Evolutionary conservation across 2,888 invertebrate genomes (phyloP), one percentile per base, ranked within the genome.

Genomic region (Lapara coniferarum): DNA sequence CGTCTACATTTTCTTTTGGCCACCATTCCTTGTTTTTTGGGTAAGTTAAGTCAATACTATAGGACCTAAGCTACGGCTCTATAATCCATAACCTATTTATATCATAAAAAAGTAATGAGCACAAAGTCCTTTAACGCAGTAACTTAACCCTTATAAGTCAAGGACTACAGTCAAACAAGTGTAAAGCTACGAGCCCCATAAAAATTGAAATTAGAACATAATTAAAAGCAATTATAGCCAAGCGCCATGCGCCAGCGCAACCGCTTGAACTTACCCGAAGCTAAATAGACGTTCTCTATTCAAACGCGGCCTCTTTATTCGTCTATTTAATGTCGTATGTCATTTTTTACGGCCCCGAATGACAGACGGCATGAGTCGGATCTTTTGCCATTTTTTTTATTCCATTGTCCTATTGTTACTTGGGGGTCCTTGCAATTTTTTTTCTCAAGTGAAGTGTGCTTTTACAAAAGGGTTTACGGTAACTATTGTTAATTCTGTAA

Each of bases 381-480:
- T 57, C 71, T 84, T 86, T 88, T 89, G 89, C 88, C 71, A 87
- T 81, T 89, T 89, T 89, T 87, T 88, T 77, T 71, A 76, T 71
- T 74, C 82, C 85, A 86, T 89, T 88, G 81, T 81, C 69, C 85
- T 72, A 80, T 90, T 90, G 89, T 90, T 83, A 85, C 73, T 85
- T 85, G 89, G 86, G 89, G 89, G 77, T 73, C 79, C 78, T 85
- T 85, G 85, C 85, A 71, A 82, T 69, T 85, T 88, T 89, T 89
- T 89, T 87, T 72, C 74, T 66, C 88, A 88, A 87, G 86, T 89
- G 88, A 81, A 82, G 55, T 70, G 68, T 69, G 52, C 68, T 52
- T 59, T 67, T 55, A 44, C 58, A 53, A 63, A 63, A 63, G 63
- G 63, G 63, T 63, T 63, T 63, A 63, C 63, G 14, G 16, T 49